A percentile compares a stretch with the other conserved stretches of the same genome.
Evolutionary conservation across 2,797 vertebrate species (phyloP).

Genomic region (Picus viridis): DNA sequence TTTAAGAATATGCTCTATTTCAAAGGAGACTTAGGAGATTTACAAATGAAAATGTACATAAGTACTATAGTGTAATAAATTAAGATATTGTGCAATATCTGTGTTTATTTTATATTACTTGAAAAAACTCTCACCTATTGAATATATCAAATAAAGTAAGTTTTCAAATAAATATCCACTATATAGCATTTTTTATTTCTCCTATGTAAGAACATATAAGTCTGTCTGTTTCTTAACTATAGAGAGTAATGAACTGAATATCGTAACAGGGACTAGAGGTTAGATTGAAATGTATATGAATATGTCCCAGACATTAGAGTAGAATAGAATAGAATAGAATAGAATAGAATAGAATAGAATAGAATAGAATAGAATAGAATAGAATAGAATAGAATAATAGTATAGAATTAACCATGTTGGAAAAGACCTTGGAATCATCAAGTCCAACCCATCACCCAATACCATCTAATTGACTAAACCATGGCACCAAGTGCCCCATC

Average conservation of each 20-base stretch:
- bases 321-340: too few species aligned
- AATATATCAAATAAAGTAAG: not conserved
- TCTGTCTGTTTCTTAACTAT: not conserved
- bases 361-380: too few species aligned
- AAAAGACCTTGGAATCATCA: too few species aligned
- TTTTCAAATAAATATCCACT: not conserved
- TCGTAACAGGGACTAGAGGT: not conserved
- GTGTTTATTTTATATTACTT: not conserved
- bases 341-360: too few species aligned
- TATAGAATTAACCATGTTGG: too few species aligned
- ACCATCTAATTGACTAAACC: too few species aligned
- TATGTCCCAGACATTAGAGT: not conserved
- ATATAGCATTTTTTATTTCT: not conserved
- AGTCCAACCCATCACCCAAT: too few species aligned
- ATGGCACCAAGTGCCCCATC: too few species aligned
- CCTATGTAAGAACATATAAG: not conserved
- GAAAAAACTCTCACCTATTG: not conserved
- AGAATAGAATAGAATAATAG: too few species aligned
- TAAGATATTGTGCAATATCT: not conserved
- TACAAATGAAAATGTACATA: not conserved
- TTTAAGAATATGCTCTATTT: not conserved
- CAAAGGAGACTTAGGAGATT: not conserved
- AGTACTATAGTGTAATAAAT: not conserved
- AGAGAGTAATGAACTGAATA: not conserved
- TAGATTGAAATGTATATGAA: not conserved